Base-by-base conservation (phyloP, 2,888 invertebrate species). In the Melanostoma scalare region DNA sequence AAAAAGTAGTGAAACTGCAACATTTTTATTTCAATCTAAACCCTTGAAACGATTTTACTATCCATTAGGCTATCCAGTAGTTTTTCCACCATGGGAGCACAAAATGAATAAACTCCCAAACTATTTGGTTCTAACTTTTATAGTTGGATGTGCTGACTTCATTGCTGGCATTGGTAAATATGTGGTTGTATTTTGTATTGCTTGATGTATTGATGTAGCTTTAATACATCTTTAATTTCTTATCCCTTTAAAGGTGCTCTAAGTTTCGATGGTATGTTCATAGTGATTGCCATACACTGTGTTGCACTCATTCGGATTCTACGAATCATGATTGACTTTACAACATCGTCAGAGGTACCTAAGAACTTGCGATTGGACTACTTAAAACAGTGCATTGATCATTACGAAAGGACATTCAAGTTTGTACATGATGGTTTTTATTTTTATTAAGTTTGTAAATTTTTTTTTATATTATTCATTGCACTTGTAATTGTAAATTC, bases 191-290 rank as follows among this genome's bases (percentile, higher is more conserved):
- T 20, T 20, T 20, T 20, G 20, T 20, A 20, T 20, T n/a, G n/a
- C n/a, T n/a, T n/a, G n/a, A n/a, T n/a, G n/a, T n/a, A n/a, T n/a
- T n/a, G n/a, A n/a, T n/a, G n/a, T n/a, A n/a, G n/a, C n/a, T n/a
- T n/a, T n/a, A n/a, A n/a, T n/a, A n/a, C n/a, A n/a, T n/a, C n/a
- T n/a, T n/a, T 20, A 20, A 20, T 20, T 20, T 20, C 20, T 20
- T 1, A 20, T 20, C 20, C 20, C 20, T 20, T 20, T 20, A 20
- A 20, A 90, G 90, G 86, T 73, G 88, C 89, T 5, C 38, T 88
- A 1, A 86, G 88, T 78, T 90, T 90, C 46, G 90, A 90, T 82
- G 88, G 88, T 10, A 72, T 88, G 20, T 90, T 90, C 61, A 87
- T 89, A 60, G 86, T 90, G 3, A 63, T 89, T 3, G 87, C 88